Conservation (phyloP, 2,797 vertebrate genomes). For the Clarias pachynema region DNA sequence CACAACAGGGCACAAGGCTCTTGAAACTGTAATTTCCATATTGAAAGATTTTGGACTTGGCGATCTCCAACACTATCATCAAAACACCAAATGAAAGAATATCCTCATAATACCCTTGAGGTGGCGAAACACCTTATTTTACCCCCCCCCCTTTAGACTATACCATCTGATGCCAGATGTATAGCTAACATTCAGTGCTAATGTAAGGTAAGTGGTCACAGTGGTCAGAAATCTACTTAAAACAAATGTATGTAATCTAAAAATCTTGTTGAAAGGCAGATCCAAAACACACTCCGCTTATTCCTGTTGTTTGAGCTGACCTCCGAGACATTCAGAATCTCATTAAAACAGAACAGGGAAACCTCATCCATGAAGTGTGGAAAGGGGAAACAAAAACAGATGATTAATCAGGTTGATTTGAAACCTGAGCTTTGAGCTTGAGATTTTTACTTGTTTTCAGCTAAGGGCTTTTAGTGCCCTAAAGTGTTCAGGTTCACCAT, state of each 20-base stretch:
- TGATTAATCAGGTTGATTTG: conserved; percentile 21
- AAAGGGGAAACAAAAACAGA: conserved; percentile 17
- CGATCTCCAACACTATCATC: not conserved
- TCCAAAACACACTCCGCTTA: conserved; percentile 29
- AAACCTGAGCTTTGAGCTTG: conserved; percentile 10
- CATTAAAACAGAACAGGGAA: conserved; percentile 26
- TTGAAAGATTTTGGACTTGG: not conserved
- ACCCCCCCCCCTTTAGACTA: not conserved
- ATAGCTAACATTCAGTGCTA: conserved; percentile 5
- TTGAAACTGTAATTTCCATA: not conserved
- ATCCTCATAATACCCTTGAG: not conserved
- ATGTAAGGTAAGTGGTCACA: conserved; percentile 46
- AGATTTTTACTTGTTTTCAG: not conserved
- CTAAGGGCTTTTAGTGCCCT: conserved; percentile 59
- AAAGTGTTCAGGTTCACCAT: conserved; percentile 48
- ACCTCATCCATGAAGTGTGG: conserved; percentile 25
- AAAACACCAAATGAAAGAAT: not conserved
- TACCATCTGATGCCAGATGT: not conserved
- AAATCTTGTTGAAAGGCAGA: conserved; percentile 13
- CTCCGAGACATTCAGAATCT: conserved; percentile 13
- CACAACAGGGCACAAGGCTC: not conserved
- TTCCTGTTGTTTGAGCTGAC: conserved; percentile 23
- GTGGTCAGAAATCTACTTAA: conserved; percentile 31
- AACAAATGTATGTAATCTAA: conserved; percentile 14
- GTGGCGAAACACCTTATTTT: no score